A percentile compares a stretch with the other conserved stretches of the same genome.
Evolutionary conservation across 2,113 vertebrate genomes (phyloP).

Genomic region (Oreochromis aureus): DNA sequence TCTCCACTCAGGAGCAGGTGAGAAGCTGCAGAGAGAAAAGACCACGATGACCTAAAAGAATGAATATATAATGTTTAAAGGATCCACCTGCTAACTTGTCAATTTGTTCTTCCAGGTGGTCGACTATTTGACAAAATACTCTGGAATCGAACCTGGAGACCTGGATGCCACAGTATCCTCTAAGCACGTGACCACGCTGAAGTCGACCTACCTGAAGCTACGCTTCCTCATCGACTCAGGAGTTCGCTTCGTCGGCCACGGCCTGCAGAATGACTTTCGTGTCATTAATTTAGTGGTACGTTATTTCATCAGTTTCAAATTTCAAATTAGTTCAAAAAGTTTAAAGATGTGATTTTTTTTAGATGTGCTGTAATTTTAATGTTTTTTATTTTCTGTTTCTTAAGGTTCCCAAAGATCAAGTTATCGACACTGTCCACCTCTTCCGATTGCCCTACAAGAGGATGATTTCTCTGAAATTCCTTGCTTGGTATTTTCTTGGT

Average conservation of each 20-base stretch:
- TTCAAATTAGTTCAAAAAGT: not conserved
- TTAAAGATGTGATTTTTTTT: not conserved
- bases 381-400: not conserved
- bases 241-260: conserved; percentile 91
- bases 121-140: conserved; percentile 97
- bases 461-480: conserved; percentile 97
- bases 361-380: not conserved
- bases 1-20: conserved; percentile 98
- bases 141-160: conserved; percentile 95
- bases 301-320: not conserved
- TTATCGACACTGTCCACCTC: conserved; percentile 92
- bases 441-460: conserved; percentile 97
- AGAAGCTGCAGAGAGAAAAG: not conserved
- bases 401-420: conserved; percentile 94
- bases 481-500: no score
- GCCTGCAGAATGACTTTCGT: conserved; percentile 94
- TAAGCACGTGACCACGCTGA: conserved; percentile 94
- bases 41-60: not conserved
- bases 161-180: conserved; percentile 97
- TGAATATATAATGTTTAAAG: not conserved
- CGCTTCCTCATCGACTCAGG: conserved; percentile 97
- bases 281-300: conserved; percentile 94
- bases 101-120: conserved; percentile 77
- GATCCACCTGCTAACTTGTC: not conserved
- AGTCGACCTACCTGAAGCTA: conserved; percentile 95